Conservation (phyloP, 2,888 invertebrate species). For the Eilema sororculum region DNA sequence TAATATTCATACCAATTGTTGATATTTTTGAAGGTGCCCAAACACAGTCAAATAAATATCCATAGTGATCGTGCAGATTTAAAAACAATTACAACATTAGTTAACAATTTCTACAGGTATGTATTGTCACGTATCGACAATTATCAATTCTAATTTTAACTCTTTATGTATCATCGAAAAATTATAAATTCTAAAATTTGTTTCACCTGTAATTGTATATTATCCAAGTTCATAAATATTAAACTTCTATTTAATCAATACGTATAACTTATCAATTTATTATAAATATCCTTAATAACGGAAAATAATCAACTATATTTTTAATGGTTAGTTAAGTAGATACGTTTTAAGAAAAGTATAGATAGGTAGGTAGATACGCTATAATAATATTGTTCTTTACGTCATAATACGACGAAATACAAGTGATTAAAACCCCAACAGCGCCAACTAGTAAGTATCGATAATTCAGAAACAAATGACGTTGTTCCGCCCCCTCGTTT, state of each 20-base stretch:
- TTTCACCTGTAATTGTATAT: constrained; percentile 32
- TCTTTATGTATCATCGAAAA: not conserved
- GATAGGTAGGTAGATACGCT: not conserved
- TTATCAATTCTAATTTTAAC: constrained; percentile 7
- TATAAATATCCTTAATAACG: not conserved
- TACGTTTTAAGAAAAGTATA: not conserved
- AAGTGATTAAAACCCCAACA: constrained; percentile 13
- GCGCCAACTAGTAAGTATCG: constrained; percentile 49
- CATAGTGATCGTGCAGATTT: too few relatives aligned
- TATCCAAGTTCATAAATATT: too few relatives aligned
- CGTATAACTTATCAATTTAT: constrained; percentile 16
- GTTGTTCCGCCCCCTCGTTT: constrained; percentile 62
- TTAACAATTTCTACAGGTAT: too few relatives aligned
- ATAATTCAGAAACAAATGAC: constrained; percentile 70
- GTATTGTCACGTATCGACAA: too few relatives aligned
- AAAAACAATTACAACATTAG: too few relatives aligned
- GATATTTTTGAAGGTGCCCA: too few relatives aligned
- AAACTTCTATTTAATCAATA: constrained; percentile 12
- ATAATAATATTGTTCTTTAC: not conserved
- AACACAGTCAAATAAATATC: too few relatives aligned
- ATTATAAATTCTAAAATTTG: constrained; percentile 18
- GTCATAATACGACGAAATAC: not conserved
- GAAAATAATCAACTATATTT: not conserved
- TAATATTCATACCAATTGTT: too few relatives aligned
- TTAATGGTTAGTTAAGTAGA: not conserved